Base-by-base conservation (phyloP, 2,888 invertebrate species). In the Pterobdella sp. region DNA sequence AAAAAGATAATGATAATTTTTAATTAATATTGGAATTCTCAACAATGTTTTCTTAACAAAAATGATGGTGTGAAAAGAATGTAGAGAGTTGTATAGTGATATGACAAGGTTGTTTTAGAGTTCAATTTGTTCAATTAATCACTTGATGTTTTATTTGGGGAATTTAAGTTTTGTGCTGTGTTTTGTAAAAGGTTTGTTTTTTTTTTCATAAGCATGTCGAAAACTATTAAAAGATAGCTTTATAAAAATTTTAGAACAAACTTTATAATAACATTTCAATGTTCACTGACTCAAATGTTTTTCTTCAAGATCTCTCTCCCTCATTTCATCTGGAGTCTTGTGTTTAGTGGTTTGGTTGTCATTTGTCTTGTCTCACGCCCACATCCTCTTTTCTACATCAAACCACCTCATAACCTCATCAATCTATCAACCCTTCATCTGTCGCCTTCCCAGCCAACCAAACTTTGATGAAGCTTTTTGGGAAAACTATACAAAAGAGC, bases 331-430 rank as follows among this genome's bases (percentile, higher is more conserved):
- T 22, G 67, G 74, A 37, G 49, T 77, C 3, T 75, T 75, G 3
- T 73, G 73, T 42, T 18, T 75, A 29, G 75, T 77, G 36, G 75
- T 77, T 36, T 77, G 77, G 77, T 56, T 74, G 22, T 73, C 77
- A 4, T 76, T 77, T 71, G 42, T 76, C 31, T 37, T 75, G 36
- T 75, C 75, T 22, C 76, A 77, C 70, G 72, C 77, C 34, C 77
- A 76, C 52, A 72, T 77, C 31, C 68, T 77, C 32, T 35, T 77
- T 37, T 74, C 42, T 22, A 63, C 71, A 32, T 37, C 71, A 3
- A 36, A 22, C 71, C 71, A 71, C 36, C 52, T 56, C 34, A 56
- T 56, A 4, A 26, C 60, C 18, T 56, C 60, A 4, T 22, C n/a
- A 22, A 56, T 56, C 60, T 56, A 56, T n/a, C 60, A 56, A n/a